A percentile compares a stretch with the other conserved stretches of the same genome.
phyloP scores from a whole-genome alignment of 2,888 invertebrate genomes.

The Cryptocephalus moraei region DNA sequence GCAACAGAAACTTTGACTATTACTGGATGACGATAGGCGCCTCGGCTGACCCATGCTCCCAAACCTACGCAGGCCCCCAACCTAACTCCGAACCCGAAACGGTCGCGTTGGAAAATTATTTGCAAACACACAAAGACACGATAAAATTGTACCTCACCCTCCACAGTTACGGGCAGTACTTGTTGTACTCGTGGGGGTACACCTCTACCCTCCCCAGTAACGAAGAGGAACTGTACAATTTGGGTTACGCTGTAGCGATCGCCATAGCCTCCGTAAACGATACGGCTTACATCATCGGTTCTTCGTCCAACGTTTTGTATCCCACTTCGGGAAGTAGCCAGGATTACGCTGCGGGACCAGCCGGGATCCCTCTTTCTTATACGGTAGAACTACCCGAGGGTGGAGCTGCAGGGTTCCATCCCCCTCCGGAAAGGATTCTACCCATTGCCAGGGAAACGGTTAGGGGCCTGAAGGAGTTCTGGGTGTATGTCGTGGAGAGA shows the following conservation, averaged over 20 bases:
- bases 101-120: conserved; percentile 46
- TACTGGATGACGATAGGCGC: conserved; percentile 48
- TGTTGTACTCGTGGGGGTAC: conserved; percentile 61
- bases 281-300: not conserved
- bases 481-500: no score
- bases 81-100: conserved; percentile 47
- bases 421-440: conserved; percentile 44
- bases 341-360: conserved; percentile 51
- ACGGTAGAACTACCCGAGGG: conserved; percentile 57
- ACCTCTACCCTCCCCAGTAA: conserved; percentile 38
- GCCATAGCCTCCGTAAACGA: conserved; percentile 27
- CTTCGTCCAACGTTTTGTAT: conserved; percentile 38
- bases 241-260: conserved; percentile 37
- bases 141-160: conserved; percentile 58
- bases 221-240: conserved; percentile 29
- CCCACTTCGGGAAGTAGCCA: conserved; percentile 52
- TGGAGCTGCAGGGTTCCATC: conserved; percentile 44
- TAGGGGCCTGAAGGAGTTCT: no score
- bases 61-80: conserved; percentile 37
- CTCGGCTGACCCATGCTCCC: conserved; percentile 33
- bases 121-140: conserved; percentile 39
- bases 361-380: conserved; percentile 46
- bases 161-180: conserved; percentile 62
- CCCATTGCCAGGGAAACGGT: conserved; percentile 46
- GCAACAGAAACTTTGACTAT: conserved; percentile 65